These are phyloP conservation scores for Lepus oiostolus DNA, from an alignment of 2,797 vertebrate species.

Conservation along the genomic window DNA sequence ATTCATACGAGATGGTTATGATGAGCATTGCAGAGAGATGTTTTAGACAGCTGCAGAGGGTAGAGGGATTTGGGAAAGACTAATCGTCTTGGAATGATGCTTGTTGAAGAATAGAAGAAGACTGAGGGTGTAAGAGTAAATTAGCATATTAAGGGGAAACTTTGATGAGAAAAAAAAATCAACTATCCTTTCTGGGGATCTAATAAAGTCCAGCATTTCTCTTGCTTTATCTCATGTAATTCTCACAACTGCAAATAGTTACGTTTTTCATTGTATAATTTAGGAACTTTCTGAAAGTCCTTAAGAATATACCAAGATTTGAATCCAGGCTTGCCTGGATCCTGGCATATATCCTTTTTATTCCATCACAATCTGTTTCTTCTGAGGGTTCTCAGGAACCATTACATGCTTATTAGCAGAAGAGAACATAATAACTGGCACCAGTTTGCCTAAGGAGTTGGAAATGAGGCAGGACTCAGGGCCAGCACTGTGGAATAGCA, in stretches of 20 bases:
- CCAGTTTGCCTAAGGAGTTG: background rate
- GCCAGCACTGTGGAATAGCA: no score
- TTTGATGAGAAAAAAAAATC: background rate
- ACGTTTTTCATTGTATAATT: background rate
- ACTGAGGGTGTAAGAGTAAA: background rate
- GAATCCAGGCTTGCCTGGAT: background rate
- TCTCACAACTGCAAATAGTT: slow-evolving; percentile 6
- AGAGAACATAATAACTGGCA: fast-evolving
- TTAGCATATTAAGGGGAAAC: background rate
- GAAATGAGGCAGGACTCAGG: background rate
- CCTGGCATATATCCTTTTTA: background rate
- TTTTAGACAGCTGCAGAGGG: background rate
- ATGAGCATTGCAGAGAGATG: background rate
- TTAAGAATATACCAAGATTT: background rate
- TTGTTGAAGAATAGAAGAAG: background rate
- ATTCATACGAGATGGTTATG: background rate
- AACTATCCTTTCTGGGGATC: background rate
- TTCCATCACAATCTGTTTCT: background rate
- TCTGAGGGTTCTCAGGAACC: background rate
- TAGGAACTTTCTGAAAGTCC: background rate
- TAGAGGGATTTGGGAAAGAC: background rate
- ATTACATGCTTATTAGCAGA: background rate
- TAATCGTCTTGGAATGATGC: background rate
- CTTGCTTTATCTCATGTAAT: background rate
- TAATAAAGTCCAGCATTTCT: background rate